These are phyloP conservation scores for Sebastes cheni DNA, from an alignment of 2,797 vertebrate species.

Conservation along the genomic window DNA sequence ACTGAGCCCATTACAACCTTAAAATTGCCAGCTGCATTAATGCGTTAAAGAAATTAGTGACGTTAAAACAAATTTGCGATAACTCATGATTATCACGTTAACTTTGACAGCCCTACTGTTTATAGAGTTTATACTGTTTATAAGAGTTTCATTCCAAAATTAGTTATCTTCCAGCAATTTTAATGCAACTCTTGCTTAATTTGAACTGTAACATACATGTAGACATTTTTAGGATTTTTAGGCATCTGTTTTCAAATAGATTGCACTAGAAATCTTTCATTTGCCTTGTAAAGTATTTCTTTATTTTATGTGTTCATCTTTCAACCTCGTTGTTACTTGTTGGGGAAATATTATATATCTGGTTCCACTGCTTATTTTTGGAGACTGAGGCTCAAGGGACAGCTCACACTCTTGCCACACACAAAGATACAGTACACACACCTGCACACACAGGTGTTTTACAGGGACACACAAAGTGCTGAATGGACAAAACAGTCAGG, in stretches of 20 bases:
- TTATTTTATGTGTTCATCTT: not conserved
- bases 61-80: accelerated
- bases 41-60: accelerated
- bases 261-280: not conserved
- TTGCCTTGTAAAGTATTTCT: not conserved
- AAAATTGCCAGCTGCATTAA: too few species aligned
- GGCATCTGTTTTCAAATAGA: not conserved
- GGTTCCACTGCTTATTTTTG: constrained; percentile 35
- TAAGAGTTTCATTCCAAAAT: not conserved
- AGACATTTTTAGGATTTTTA: not conserved
- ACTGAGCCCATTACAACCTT: too few species aligned
- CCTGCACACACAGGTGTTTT: constrained; percentile 48
- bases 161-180: not conserved
- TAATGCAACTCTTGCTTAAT: not conserved
- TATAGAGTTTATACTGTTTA: too few species aligned
- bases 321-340: not conserved
- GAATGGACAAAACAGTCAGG: constrained; percentile 44
- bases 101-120: not conserved
- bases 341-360: not conserved
- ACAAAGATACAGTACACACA: not conserved
- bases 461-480: constrained; percentile 42
- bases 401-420: not conserved
- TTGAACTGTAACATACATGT: not conserved
- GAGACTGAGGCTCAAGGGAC: constrained; percentile 11
- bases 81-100: too few species aligned